Conservation (phyloP, 2,888 invertebrate genomes). For the Pinctada fucata region DNA sequence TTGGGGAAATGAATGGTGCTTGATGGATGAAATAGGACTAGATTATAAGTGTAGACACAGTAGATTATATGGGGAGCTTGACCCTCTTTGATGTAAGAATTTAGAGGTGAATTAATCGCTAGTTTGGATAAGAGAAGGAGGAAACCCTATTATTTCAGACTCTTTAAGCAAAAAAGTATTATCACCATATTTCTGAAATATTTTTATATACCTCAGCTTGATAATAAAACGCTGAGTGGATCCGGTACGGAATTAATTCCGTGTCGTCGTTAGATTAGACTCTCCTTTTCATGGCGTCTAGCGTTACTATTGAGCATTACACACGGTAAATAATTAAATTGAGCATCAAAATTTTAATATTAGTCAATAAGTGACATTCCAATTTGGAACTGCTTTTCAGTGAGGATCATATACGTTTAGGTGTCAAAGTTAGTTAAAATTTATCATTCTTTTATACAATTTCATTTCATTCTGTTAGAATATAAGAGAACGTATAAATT, state of each 20-base stretch:
- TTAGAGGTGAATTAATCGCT: neutral
- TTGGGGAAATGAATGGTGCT: neutral
- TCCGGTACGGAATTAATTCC: neutral
- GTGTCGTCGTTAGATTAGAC: neutral
- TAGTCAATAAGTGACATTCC: neutral
- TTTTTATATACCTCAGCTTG: neutral
- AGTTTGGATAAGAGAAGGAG: neutral
- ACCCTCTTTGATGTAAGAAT: neutral
- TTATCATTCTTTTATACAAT: no score
- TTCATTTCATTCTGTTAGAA: no score
- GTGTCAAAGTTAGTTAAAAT: no score
- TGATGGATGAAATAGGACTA: neutral
- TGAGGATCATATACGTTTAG: no score
- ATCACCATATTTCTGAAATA: neutral
- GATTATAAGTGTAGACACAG: conserved; percentile 1
- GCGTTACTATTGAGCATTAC: neutral
- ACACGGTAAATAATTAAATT: neutral
- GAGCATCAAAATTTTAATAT: neutral
- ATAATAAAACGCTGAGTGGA: neutral
- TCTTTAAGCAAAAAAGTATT: conserved; percentile 2
- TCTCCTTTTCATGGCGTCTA: neutral
- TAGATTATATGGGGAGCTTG: neutral
- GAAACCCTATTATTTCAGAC: conserved; percentile 2
- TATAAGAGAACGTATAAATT: no score
- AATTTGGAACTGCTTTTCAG: neutral